Conservation (phyloP, 1,140 invertebrate species). For the Sweltsa coloradensis region DNA sequence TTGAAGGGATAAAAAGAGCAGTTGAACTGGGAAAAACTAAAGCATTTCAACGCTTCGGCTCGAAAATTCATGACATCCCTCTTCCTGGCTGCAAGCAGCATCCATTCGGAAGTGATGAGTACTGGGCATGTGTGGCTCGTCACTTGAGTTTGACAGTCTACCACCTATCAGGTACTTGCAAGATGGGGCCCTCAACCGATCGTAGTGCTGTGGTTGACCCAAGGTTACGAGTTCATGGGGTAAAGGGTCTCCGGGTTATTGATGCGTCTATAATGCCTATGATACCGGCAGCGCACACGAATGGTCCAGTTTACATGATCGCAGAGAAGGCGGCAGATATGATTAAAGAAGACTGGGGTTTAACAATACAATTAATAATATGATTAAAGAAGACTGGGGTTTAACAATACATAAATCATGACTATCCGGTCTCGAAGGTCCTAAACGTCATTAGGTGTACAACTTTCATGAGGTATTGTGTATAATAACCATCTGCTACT, state of each 20-base stretch:
- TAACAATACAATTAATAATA: too few species aligned
- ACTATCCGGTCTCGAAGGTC: too few species aligned
- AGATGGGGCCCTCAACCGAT: conserved; percentile 58
- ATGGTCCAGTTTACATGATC: conserved; percentile 65
- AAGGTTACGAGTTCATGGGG: conserved; percentile 49
- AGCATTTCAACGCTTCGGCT: conserved; percentile 22
- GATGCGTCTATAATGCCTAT: conserved; percentile 72
- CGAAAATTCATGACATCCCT: conserved; percentile 21
- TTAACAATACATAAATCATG: too few species aligned
- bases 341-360: conserved; percentile 46
- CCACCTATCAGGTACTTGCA: conserved; percentile 60
- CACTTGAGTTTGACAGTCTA: conserved; percentile 48
- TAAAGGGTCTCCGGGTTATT: conserved; percentile 57
- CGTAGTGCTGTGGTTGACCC: conserved; percentile 49
- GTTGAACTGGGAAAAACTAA: conserved; percentile 15
- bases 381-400: too few species aligned
- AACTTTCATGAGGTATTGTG: too few species aligned
- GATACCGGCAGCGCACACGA: conserved; percentile 59
- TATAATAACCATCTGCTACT: too few species aligned
- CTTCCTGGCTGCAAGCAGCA: conserved; percentile 33
- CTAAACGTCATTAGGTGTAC: too few species aligned
- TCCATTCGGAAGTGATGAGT: conserved; percentile 36
- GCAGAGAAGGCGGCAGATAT: conserved; percentile 64
- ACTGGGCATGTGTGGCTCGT: conserved; percentile 49
- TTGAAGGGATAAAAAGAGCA: conserved; percentile 16